Evolutionary conservation across 2,888 invertebrate genomes (phyloP).

Genomic region (Salticus scenicus): DNA sequence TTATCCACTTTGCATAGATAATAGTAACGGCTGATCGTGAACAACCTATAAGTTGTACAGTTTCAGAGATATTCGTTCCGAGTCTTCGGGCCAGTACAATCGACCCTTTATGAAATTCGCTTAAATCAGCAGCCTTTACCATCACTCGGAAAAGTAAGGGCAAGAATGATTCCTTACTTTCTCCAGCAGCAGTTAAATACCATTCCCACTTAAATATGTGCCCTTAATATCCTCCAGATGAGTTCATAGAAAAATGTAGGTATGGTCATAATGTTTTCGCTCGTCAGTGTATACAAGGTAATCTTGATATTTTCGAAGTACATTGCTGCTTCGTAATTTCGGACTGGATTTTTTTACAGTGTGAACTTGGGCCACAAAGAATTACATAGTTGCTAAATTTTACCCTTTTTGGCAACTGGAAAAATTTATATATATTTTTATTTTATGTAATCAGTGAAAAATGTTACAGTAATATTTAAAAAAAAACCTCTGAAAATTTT

Average conservation of each 20-base stretch:
- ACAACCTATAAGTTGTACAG: background rate
- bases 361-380: too few relatives aligned
- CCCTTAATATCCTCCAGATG: background rate
- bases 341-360: too few relatives aligned
- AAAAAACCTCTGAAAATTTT: too few relatives aligned
- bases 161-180: background rate
- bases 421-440: too few relatives aligned
- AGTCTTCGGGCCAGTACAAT: background rate
- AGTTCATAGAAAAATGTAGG: background rate
- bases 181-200: conserved; percentile 21
- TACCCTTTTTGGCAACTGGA: too few relatives aligned
- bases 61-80: background rate
- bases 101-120: background rate
- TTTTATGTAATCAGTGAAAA: too few relatives aligned
- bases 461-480: too few relatives aligned
- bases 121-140: background rate
- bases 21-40: background rate
- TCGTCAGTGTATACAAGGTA: background rate
- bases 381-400: too few relatives aligned
- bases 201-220: conserved; percentile 8
- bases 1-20: background rate
- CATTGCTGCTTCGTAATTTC: too few relatives aligned
- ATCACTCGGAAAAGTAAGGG: background rate
- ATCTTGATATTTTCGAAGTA: too few relatives aligned
- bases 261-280: conserved; percentile 1